A percentile compares a stretch with the other conserved stretches of the same genome.
phyloP scores from a whole-genome alignment of 2,797 vertebrate species.

The Syngnathus acus region DNA sequence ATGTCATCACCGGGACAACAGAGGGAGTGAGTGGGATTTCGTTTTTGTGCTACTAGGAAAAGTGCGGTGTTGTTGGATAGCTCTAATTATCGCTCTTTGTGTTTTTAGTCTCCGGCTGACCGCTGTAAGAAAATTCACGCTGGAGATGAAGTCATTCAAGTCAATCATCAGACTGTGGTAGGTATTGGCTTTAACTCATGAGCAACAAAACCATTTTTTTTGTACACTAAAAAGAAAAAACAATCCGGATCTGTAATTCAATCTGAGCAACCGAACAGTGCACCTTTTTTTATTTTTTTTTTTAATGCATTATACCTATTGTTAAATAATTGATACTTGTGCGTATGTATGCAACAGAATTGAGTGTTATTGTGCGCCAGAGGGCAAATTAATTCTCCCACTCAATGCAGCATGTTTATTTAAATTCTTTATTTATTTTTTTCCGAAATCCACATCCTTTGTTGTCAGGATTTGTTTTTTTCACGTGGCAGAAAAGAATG shows the following conservation, averaged over 20 bases:
- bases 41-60: slow-evolving; percentile 5
- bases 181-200: slow-evolving; percentile 38
- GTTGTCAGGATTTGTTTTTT: slow-evolving; percentile 23
- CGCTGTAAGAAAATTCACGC: slow-evolving; percentile 99
- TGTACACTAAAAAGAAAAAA: neutral
- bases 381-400: slow-evolving; percentile 36
- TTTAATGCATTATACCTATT: slow-evolving; percentile 26
- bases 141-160: slow-evolving; percentile 99
- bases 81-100: slow-evolving; percentile 5
- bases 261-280: neutral
- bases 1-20: slow-evolving; percentile 98
- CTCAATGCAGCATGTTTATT: slow-evolving; percentile 34
- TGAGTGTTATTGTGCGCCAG: slow-evolving; percentile 44
- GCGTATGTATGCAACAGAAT: slow-evolving; percentile 34
- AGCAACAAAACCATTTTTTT: neutral
- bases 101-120: slow-evolving; percentile 88
- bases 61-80: neutral
- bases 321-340: slow-evolving; percentile 50
- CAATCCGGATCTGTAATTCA: neutral
- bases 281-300: neutral
- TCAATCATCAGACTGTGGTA: slow-evolving; percentile 99
- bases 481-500: slow-evolving; percentile 15
- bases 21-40: slow-evolving; percentile 86
- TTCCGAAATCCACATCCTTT: slow-evolving; percentile 4
- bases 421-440: slow-evolving; percentile 1